Evolutionary conservation across 2,888 invertebrate genomes (phyloP), one percentile per base, ranked within the genome.

Genomic region (Platycnemis pennipes): DNA sequence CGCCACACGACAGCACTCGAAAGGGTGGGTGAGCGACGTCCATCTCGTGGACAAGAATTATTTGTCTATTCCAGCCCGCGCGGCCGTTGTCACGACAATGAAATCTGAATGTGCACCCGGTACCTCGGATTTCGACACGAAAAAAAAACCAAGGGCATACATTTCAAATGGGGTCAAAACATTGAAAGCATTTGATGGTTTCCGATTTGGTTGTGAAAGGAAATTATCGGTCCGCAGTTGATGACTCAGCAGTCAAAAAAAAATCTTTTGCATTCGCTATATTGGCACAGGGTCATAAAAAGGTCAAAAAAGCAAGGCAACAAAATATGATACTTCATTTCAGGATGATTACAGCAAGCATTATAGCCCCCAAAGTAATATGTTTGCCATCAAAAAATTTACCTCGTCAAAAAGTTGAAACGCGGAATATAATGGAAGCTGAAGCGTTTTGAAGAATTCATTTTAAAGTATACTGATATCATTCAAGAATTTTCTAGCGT

Each of bases 31-130:
- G 37, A 42, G 31, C 53, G 56, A 53, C 56, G 77, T 37, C 53
- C 89, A 89, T 89, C 31, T 53, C 26, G 31, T 11, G 89, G 53
- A 37, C 77, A 77, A 31, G 77, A 77, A 77, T 37, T 77, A 77
- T 77, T 77, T 37, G 77, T 77, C 77, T 37, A 37, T 77, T 77
- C 77, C 11, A 16, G 31, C 13, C 77, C 77, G 77, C 11, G 77
- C 37, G 77, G 77, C 37, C 77, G 77, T 77, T 77, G 77, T 77
- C 77, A 77, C 77, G 31, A 37, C 77, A 77, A 16, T 37, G 37
- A 77, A 31, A 37, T 37, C 77, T 77, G 31, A 37, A n/a, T 13
- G 77, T 16, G 77, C 37, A 37, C 77, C 5, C 2, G 11, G 37
- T 31, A 2, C 11, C 16, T 77, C 77, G 77, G n/a, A n/a, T 63